Percentiles rank a stretch among this genome's conserved stretches.
These are phyloP conservation scores for Chloropsis cyanopogon DNA, from an alignment of 2,113 vertebrate species.

Conservation along the genomic window DNA sequence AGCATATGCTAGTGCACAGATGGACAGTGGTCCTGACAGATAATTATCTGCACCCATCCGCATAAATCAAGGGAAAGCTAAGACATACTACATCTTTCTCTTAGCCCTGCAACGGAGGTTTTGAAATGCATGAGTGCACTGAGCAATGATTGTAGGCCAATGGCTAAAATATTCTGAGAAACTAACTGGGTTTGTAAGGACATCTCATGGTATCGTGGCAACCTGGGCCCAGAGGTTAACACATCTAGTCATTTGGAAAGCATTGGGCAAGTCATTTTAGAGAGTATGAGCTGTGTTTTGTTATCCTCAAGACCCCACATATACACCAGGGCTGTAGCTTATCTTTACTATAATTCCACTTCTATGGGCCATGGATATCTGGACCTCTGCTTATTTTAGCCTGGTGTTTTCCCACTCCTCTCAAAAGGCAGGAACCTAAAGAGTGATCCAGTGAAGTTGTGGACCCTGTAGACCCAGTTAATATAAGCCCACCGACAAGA, in stretches of 20 bases:
- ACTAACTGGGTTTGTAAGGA: background rate
- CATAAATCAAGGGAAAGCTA: background rate
- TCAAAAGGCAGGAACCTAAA: background rate
- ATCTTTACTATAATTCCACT: background rate
- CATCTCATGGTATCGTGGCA: background rate
- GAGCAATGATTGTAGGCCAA: rapidly evolving
- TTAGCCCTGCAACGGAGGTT: background rate
- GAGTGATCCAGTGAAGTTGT: background rate
- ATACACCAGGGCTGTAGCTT: background rate
- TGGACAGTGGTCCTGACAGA: background rate
- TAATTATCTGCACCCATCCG: background rate
- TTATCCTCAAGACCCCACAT: background rate
- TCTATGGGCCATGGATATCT: background rate
- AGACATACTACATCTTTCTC: background rate
- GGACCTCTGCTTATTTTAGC: background rate
- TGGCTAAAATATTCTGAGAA: background rate
- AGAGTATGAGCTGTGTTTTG: background rate
- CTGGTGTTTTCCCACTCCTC: background rate
- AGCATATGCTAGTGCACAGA: background rate
- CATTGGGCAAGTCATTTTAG: background rate
- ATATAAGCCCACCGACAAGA: background rate
- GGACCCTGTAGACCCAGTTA: background rate
- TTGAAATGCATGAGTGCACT: background rate
- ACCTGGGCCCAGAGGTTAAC: background rate
- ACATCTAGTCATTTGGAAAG: background rate